Conservation (phyloP, 2,797 vertebrate species). For the Cichlasoma orientale region DNA sequence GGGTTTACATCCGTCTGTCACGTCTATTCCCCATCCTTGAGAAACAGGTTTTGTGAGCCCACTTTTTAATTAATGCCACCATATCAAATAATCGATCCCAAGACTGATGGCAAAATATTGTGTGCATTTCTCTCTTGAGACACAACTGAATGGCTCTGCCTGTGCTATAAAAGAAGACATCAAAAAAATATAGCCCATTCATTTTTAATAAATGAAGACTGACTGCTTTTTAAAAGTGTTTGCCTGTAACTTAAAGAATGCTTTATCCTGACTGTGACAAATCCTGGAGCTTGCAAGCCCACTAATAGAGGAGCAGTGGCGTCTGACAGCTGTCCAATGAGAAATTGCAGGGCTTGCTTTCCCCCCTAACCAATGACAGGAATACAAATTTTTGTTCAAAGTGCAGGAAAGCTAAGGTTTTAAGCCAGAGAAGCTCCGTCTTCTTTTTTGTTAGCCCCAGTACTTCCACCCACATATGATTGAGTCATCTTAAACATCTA, state of each 20-base stretch:
- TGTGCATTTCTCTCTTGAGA: constrained; percentile 10
- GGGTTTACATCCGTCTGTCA: constrained; percentile 46
- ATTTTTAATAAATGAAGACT: constrained; percentile 47
- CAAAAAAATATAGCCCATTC: constrained; percentile 19
- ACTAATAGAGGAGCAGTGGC: constrained; percentile 73
- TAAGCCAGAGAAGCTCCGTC: constrained; percentile 68
- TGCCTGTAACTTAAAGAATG: constrained; percentile 54
- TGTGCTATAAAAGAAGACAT: constrained; percentile 21
- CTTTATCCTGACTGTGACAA: constrained; percentile 67
- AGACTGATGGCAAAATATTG: constrained; percentile 33
- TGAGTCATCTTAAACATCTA: constrained; percentile 43
- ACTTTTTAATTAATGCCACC: constrained; percentile 40
- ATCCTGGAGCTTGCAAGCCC: constrained; percentile 48
- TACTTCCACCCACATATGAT: constrained; percentile 33
- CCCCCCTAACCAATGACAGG: constrained; percentile 67
- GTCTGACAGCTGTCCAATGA: constrained; percentile 78
- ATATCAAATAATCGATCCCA: constrained; percentile 45
- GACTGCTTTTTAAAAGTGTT: constrained; percentile 47
- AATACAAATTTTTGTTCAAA: constrained; percentile 82
- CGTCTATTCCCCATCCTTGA: constrained; percentile 11
- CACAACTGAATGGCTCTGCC: constrained; percentile 6
- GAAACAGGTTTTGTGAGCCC: constrained; percentile 21
- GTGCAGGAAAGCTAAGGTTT: constrained; percentile 58
- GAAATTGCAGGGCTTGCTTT: constrained; percentile 75
- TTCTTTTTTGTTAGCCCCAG: constrained; percentile 40